phyloP scores from a whole-genome alignment of 2,113 vertebrate species.

The Thomomys bottae region DNA sequence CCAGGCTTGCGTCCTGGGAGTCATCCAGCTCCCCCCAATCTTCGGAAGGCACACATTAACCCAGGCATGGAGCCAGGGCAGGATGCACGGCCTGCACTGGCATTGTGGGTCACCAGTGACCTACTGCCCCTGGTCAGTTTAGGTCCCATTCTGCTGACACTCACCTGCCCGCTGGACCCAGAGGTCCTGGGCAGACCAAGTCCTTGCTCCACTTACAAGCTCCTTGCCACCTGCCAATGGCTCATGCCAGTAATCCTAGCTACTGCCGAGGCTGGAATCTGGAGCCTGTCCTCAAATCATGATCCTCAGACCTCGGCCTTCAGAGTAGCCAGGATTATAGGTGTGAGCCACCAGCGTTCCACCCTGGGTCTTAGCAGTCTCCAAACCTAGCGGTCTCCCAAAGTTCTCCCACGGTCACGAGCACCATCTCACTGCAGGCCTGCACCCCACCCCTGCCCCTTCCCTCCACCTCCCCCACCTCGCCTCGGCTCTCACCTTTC shows the following conservation, averaged over 20 bases:
- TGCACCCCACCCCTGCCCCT: rapidly evolving
- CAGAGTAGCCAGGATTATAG: too few relatives aligned
- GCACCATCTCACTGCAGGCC: rapidly evolving
- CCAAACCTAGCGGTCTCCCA: neutral
- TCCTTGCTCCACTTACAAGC: neutral
- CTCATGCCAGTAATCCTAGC: too few relatives aligned
- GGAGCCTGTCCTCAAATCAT: too few relatives aligned
- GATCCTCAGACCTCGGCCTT: too few relatives aligned
- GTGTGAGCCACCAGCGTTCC: too few relatives aligned
- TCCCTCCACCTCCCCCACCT: rapidly evolving
- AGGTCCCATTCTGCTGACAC: neutral
- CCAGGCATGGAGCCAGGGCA: neutral
- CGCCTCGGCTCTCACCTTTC: constrained; percentile 86
- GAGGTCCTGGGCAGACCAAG: neutral
- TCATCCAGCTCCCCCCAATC: too few relatives aligned
- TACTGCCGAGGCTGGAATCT: too few relatives aligned
- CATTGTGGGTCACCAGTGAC: neutral
- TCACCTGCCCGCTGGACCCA: neutral
- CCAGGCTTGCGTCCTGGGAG: too few relatives aligned
- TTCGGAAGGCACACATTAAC: neutral
- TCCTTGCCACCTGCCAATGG: too few relatives aligned
- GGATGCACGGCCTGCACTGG: neutral
- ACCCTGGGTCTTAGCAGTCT: neutral
- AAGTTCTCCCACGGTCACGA: rapidly evolving
- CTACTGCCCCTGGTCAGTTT: neutral